Conservation (phyloP, 2,797 vertebrate species). For the Alosa sapidissima region DNA sequence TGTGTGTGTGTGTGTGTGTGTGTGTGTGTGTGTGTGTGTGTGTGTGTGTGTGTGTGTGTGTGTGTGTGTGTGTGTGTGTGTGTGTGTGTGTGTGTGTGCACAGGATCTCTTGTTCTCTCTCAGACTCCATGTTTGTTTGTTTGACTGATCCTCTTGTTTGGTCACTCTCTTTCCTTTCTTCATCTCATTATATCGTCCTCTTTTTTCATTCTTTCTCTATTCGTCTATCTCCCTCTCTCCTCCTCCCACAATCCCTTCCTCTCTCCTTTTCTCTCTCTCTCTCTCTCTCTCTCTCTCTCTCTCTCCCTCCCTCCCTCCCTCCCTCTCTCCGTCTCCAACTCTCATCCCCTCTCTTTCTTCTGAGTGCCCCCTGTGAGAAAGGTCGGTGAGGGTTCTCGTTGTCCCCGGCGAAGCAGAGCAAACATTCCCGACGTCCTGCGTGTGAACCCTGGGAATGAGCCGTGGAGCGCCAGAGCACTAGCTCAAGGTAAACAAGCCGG, state of each 20-base stretch:
- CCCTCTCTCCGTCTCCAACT: too few relatives aligned
- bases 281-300: not conserved
- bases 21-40: not conserved
- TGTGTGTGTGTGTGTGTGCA: not conserved
- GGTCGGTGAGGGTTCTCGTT: not conserved
- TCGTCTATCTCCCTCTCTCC: too few relatives aligned
- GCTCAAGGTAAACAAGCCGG: slow-evolving; percentile 38
- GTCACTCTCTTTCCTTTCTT: not conserved
- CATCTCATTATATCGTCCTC: too few relatives aligned
- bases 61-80: too few relatives aligned
- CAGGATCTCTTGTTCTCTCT: not conserved
- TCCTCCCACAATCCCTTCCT: not conserved
- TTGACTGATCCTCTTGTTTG: not conserved
- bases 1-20: too few relatives aligned
- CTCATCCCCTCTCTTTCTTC: not conserved
- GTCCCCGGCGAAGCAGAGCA: slow-evolving; percentile 28
- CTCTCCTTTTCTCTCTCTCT: not conserved
- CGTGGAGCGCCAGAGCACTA: not conserved
- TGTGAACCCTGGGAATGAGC: slow-evolving; percentile 21
- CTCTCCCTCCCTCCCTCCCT: not conserved
- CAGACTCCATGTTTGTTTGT: not conserved
- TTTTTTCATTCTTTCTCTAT: too few relatives aligned
- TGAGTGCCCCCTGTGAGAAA: slow-evolving; percentile 4
- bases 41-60: too few relatives aligned
- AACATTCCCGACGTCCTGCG: slow-evolving; percentile 33